These are phyloP conservation scores for Cyphomyrmex costatus DNA, from an alignment of 1,140 invertebrate genomes.

Conservation along the genomic window DNA sequence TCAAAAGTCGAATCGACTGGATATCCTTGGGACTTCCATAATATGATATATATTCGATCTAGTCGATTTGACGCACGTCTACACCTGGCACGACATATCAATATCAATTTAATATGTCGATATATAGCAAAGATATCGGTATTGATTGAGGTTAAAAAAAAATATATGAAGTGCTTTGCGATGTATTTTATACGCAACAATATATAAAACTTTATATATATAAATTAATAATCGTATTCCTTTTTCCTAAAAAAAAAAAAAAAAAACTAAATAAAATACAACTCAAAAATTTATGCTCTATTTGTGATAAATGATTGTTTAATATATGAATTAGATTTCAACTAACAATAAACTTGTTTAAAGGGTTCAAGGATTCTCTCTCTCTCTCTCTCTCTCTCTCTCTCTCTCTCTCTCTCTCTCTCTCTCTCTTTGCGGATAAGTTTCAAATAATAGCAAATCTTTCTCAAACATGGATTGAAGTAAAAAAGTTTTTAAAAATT, in stretches of 20 bases:
- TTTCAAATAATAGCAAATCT: neutral
- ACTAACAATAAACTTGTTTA: neutral
- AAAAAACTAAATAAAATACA: neutral
- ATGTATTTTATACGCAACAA: neutral
- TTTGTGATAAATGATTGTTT: constrained; percentile 1
- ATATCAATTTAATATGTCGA: constrained; percentile 23
- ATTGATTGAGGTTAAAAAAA: neutral
- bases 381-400: no score
- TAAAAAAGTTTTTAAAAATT: neutral
- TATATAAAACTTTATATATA: neutral
- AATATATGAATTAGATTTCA: neutral
- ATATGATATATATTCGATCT: neutral
- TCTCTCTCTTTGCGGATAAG: neutral
- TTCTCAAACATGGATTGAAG: neutral
- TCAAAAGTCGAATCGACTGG: constrained; percentile 19
- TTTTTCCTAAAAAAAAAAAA: neutral
- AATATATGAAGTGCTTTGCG: neutral
- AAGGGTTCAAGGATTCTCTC: neutral
- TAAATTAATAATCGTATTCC: neutral
- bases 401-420: no score
- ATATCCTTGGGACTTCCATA: constrained; percentile 43
- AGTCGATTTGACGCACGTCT: constrained; percentile 7
- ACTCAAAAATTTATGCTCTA: neutral
- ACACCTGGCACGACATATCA: constrained; percentile 10
- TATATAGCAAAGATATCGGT: neutral